phyloP scores from a whole-genome alignment of 2,888 invertebrate species.

The Leptopilina myrica region DNA sequence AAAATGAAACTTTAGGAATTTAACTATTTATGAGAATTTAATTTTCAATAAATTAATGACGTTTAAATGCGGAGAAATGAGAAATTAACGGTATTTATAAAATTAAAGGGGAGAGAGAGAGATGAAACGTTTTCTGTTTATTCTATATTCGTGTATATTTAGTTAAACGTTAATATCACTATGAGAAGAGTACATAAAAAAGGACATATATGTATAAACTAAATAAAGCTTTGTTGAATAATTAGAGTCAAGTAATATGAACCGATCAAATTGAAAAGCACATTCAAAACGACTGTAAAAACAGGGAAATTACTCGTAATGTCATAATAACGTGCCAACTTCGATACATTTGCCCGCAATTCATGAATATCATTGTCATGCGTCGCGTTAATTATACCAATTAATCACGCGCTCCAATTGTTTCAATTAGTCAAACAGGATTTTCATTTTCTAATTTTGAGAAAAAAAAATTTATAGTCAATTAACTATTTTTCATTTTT shows the following conservation, averaged over 20 bases:
- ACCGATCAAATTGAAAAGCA: conserved; percentile 23
- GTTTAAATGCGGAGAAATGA: not conserved
- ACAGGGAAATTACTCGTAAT: conserved; percentile 14
- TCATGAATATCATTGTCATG: conserved; percentile 22
- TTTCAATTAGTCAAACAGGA: not conserved
- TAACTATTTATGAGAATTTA: not conserved
- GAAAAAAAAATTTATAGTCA: not conserved
- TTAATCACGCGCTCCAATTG: conserved; percentile 4
- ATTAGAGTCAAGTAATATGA: conserved; percentile 25
- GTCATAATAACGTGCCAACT: not conserved
- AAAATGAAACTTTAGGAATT: not conserved
- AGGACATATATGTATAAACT: not conserved
- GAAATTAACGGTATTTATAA: not conserved
- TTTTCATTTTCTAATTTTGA: conserved; percentile 8
- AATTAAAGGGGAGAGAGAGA: not conserved
- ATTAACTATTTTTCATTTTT: too few relatives aligned
- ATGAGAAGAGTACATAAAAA: conserved; percentile 7
- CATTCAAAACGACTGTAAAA: conserved; percentile 25
- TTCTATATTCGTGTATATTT: not conserved
- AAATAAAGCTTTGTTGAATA: conserved; percentile 16
- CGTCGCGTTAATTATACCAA: conserved; percentile 22
- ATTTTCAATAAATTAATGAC: not conserved
- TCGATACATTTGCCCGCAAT: conserved; percentile 20
- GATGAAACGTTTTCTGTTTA: not conserved
- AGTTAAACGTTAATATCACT: not conserved